Evolutionary conservation across 2,888 invertebrate species (phyloP).

Genomic region (Acanthococcus lagerstroemiae): DNA sequence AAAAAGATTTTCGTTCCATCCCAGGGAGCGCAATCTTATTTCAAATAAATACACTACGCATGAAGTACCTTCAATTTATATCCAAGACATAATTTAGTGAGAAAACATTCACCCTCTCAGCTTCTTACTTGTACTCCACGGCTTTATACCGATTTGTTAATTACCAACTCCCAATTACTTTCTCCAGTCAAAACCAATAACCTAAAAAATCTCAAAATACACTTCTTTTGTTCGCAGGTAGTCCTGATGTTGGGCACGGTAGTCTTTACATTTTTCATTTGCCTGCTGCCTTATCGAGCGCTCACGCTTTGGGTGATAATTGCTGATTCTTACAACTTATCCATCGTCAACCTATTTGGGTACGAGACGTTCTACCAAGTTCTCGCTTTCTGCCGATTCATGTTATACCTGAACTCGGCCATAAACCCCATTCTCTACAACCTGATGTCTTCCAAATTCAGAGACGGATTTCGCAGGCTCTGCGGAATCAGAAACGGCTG

Average conservation of each 20-base stretch:
- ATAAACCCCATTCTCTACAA: conserved; percentile 85
- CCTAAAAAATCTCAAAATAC: too few species aligned
- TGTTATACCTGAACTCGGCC: conserved; percentile 81
- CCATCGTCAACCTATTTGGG: conserved; percentile 59
- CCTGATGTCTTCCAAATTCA: conserved; percentile 82
- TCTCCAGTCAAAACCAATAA: too few species aligned
- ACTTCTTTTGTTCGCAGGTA: conserved; percentile 32
- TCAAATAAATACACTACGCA: too few species aligned
- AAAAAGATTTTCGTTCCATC: too few species aligned
- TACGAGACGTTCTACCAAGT: conserved; percentile 71
- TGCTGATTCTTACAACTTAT: conserved; percentile 54
- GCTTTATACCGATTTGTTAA: too few species aligned
- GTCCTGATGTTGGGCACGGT: conserved; percentile 83
- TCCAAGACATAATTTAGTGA: too few species aligned
- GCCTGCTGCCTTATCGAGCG: conserved; percentile 78
- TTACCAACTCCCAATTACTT: too few species aligned
- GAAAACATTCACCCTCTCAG: too few species aligned
- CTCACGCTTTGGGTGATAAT: conserved; percentile 73
- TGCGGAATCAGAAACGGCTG: conserved; percentile 46
- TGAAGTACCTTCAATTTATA: too few species aligned
- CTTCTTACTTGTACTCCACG: too few species aligned
- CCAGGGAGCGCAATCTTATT: too few species aligned
- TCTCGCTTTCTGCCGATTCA: conserved; percentile 71
- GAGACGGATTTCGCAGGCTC: conserved; percentile 74
- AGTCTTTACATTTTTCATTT: conserved; percentile 80